Percentiles rank a stretch among this genome's conserved stretches.
Conservation (phyloP, 2,113 vertebrate species). For the Cyanoramphus novaezelandiae region DNA sequence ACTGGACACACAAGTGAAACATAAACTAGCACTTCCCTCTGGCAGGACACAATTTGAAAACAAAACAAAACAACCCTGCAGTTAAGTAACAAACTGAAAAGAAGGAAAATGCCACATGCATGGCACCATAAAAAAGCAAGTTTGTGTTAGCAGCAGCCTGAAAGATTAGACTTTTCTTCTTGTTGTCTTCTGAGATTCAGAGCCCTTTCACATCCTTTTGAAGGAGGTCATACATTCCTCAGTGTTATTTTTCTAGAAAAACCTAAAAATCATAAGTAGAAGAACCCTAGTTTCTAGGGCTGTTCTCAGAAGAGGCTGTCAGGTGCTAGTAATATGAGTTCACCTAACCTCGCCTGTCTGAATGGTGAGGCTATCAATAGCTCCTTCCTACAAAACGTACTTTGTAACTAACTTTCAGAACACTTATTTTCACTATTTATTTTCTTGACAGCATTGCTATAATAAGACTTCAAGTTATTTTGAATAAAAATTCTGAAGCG, state of each 20-base stretch:
- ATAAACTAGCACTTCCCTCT: neutral
- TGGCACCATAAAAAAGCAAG: fast-evolving
- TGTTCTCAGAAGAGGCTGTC: neutral
- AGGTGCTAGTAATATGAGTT: neutral
- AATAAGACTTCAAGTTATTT: neutral
- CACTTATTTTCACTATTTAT: neutral
- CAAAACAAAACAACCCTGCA: neutral
- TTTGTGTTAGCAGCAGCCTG: neutral
- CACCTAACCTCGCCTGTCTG: neutral
- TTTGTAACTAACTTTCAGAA: neutral
- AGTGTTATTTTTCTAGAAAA: neutral
- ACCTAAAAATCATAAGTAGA: neutral
- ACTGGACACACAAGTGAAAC: constrained; percentile 9
- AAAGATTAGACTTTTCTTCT: neutral
- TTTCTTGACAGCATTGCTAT: neutral
- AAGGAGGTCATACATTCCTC: neutral
- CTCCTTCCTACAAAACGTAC: neutral
- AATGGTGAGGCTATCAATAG: neutral
- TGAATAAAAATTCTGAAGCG: neutral
- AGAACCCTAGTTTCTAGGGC: neutral
- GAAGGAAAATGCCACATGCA: neutral
- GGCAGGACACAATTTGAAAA: neutral
- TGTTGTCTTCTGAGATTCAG: neutral
- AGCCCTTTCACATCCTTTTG: neutral
- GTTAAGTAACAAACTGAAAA: neutral